Base-by-base conservation (phyloP, 2,888 invertebrate genomes). In the Carcina quercana region DNA sequence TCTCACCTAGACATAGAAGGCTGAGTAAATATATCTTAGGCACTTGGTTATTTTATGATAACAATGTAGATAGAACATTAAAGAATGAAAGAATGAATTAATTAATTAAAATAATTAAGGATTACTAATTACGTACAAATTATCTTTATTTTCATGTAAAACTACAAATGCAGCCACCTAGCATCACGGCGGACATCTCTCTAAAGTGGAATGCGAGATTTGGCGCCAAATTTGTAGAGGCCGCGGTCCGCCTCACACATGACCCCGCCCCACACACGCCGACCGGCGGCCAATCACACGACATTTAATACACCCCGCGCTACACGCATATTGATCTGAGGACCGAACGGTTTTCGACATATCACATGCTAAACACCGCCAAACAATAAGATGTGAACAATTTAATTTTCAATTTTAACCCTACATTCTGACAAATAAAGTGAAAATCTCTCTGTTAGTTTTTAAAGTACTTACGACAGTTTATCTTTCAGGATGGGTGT, bases 251-350 rank as follows among this genome's bases (percentile, higher is more conserved):
- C 66, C 67, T 68, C 70, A 68, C 56, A 71, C 62, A 62, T 59
- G 59, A 50, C 78, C 71, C 67, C 82, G 82, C 79, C 84, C 74
- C 71, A 59, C 70, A 55, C 55, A 64, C 65, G 62, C n/a, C n/a
- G n/a, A n/a, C n/a, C n/a, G 17, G 54, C 60, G 72, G 75, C 85
- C 85, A 85, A 85, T 85, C 68, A 67, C 76, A 62, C 56, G 59
- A 59, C 67, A 65, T 66, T 67, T 59, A 65, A 75, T 79, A 75
- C 74, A n/a, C 74, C 78, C 69, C 72, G 66, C 72, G 68, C 74
- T 58, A 71, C 78, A 80, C 83, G 78, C 82, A 83, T 85, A 84
- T 85, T 80, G 85, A 84, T 84, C 84, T 83, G 82, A 71, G 78
- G 80, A 79, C 59, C 64, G 68, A 78, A 74, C 71, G 73, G 76